Base-by-base conservation (phyloP, 2,113 vertebrate species). In the Cyprinodon variegatus region DNA sequence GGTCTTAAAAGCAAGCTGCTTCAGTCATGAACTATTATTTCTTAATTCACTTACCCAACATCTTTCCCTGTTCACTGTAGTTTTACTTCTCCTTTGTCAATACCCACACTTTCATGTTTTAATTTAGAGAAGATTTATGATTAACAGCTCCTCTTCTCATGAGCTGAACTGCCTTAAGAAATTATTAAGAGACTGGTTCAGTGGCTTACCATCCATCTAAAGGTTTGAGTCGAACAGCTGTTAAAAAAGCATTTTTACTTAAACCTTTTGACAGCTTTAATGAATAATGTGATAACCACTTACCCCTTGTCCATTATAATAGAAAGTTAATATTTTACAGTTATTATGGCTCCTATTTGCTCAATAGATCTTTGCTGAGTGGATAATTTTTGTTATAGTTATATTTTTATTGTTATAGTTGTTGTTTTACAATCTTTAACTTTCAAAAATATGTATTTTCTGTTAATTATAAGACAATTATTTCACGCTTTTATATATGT, bases 61-160 rank as follows among this genome's bases (percentile, higher is more conserved):
- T 65, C 81, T 78, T 64, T 84, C 79, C 57, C 79, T 80, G 73
- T 86, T 83, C 83, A 83, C 86, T 73, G 71, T 73, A 72, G 83
- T 84, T 88, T 90, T 86, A 90, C 61, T 72, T 81, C 13, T 11
- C 46, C 77, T 85, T 72, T 37, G 39, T 86, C 83, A 85, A 83
- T 85, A 83, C 63, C 67, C 61, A 36, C 77, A 67, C 73, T 76
- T 85, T 84, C 80, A 71, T 17, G 12, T 85, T 85, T 89, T 90
- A 86, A 89, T 92, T 87, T 87, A 70, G 78, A 82, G 82, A 74
- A 83, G 88, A 88, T 92, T 89, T 85, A 78, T 86, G 65, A 85
- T 83, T 84, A 64, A 74, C 67, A 77, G 77, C 81, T 80, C 39
- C 39, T 78, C 61, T 83, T 53, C 57, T 78, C 70, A 36, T 62